Base-by-base conservation (phyloP, 2,797 vertebrate genomes). In the Pitangus sulphuratus region DNA sequence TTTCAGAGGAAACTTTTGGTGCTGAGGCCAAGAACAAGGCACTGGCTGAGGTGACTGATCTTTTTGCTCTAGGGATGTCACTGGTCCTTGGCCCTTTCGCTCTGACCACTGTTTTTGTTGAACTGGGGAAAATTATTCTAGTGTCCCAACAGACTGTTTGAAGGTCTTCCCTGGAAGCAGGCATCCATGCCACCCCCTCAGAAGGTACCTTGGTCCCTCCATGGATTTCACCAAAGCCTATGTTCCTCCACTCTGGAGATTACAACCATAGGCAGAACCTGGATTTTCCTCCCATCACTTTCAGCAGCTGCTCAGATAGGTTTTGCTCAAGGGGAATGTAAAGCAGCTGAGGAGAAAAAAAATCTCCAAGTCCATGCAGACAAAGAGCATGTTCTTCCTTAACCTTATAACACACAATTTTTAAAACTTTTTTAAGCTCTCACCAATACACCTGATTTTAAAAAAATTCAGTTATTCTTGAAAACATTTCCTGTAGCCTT, bases 171-270 rank as follows among this genome's bases (percentile, higher is more conserved):
- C n/a, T 30, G 40, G 50, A 28, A 84, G 9, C 37, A 61, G n/a
- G 11, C 0, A 1, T 21, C 10, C 1, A 1, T 60, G 37, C 16
- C 1, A 4, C 16, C 3, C 35, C 20, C 18, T 85, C 40, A 11
- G 26, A 62, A 18, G 14, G 6, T 56, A 45, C 53, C 2, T 11
- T 81, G 42, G 10, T 3, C 77, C 13, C 65, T 81, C 21, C 50
- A 40, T 50, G 25, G 17, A 75, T 87, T 39, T 77, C 17, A 69
- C 15, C 13, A 30, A 80, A 60, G 56, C 28, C 4, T 47, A 0
- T 51, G 13, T 78, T 50, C 9, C 15, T 2, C 2, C 4, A 11
- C 15, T 60, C 57, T 68, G 14, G 30, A 60, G 57, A 70, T 47
- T n/a, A 56, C 7, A 71, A 4, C 11, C 4, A 6, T 3, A 22